phyloP scores from a whole-genome alignment of 2,797 vertebrate genomes.

The Prionace glauca region DNA sequence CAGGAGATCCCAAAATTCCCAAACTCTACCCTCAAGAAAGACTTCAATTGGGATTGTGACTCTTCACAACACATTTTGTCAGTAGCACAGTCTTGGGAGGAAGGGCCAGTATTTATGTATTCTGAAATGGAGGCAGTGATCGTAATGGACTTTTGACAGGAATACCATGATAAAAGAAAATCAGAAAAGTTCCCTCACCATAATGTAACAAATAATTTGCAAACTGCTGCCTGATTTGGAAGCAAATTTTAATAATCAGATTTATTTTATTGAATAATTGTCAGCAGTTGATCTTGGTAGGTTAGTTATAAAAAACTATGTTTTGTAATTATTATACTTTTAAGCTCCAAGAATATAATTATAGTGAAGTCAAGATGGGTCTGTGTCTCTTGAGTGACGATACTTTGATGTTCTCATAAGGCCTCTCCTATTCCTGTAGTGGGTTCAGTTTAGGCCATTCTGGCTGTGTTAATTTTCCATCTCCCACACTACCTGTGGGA shows the following conservation, averaged over 20 bases:
- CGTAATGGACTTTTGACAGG: background rate
- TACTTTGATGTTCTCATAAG: background rate
- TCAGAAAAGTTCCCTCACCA: background rate
- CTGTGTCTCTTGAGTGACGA: background rate
- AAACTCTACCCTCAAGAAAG: background rate
- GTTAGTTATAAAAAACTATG: background rate
- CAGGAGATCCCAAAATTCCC: background rate
- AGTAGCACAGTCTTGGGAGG: background rate
- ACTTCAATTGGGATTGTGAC: background rate
- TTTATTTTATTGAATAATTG: background rate
- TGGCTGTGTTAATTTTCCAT: background rate
- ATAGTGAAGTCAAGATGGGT: background rate
- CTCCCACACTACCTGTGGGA: background rate
- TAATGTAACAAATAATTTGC: background rate
- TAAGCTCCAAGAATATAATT: background rate
- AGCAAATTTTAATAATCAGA: background rate
- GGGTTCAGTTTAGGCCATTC: background rate
- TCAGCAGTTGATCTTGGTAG: background rate
- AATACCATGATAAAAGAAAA: background rate
- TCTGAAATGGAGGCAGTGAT: background rate
- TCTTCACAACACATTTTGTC: background rate
- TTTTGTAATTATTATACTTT: background rate
- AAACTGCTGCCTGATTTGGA: background rate
- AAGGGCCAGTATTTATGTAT: background rate
- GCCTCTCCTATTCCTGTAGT: too few species aligned